These are phyloP conservation scores for Penaeus indicus DNA, from an alignment of 1,140 invertebrate species.

Conservation along the genomic window DNA sequence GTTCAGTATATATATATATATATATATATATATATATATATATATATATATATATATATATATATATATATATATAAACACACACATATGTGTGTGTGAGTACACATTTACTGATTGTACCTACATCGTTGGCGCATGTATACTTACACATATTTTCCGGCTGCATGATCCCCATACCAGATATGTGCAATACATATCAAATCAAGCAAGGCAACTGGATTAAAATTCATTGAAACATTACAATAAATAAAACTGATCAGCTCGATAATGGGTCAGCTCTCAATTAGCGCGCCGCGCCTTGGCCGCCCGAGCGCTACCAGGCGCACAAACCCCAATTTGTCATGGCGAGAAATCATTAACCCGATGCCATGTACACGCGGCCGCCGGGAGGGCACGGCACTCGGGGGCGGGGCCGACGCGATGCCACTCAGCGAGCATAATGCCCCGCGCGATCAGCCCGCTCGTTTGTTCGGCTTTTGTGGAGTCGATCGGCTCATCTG, in stretches of 20 bases:
- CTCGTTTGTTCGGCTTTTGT: neutral
- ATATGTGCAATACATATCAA: no score
- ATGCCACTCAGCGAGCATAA: conserved; percentile 25
- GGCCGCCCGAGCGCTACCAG: no score
- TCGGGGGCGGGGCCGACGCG: conserved; percentile 4
- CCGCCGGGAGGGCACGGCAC: neutral
- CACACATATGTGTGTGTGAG: neutral
- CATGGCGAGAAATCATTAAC: neutral
- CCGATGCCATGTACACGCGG: neutral
- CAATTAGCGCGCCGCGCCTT: no score
- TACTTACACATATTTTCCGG: neutral
- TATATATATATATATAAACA: neutral
- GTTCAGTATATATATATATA: neutral
- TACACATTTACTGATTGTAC: neutral
- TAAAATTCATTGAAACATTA: no score
- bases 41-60: neutral
- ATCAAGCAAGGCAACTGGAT: no score
- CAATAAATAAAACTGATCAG: no score
- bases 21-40: conserved; percentile 1
- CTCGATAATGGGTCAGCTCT: no score
- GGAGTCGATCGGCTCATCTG: no score
- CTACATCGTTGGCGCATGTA: neutral
- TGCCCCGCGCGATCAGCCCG: neutral
- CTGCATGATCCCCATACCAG: no score
- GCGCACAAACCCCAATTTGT: neutral